These are phyloP conservation scores for Cactoblastis cactorum DNA, from an alignment of 2,888 invertebrate genomes.

Conservation along the genomic window DNA sequence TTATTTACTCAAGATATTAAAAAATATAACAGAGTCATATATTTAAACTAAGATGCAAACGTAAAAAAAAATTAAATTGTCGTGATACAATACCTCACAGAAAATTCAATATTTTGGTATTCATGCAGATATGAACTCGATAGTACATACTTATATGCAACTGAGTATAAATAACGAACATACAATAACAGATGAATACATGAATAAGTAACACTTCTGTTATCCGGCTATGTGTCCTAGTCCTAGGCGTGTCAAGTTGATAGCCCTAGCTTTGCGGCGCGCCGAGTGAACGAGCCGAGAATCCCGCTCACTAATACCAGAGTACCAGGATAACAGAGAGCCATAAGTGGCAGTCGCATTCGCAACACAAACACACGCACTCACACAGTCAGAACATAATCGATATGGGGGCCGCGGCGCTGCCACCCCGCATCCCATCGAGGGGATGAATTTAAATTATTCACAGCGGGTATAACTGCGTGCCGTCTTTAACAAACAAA, in stretches of 20 bases:
- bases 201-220: too few relatives aligned
- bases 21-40: too few relatives aligned
- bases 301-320: conserved; percentile 54
- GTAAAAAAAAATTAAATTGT: too few relatives aligned
- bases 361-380: conserved; percentile 37
- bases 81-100: too few relatives aligned
- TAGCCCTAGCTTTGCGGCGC: conserved; percentile 56
- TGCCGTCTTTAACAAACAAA: conserved; percentile 79
- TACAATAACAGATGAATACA: too few relatives aligned
- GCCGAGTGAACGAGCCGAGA: conserved; percentile 60
- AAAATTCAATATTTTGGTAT: too few relatives aligned
- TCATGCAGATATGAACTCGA: too few relatives aligned
- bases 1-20: too few relatives aligned
- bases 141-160: too few relatives aligned
- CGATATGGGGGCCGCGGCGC: conserved; percentile 49
- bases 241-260: conserved; percentile 58
- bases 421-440: conserved; percentile 50
- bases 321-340: conserved; percentile 44
- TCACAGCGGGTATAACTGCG: conserved; percentile 76
- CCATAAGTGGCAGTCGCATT: conserved; percentile 49
- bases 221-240: too few relatives aligned
- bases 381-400: conserved; percentile 44
- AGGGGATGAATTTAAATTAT: conserved; percentile 79
- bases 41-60: too few relatives aligned
- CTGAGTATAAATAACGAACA: too few relatives aligned